A percentile compares a stretch with the other conserved stretches of the same genome.
Conservation (phyloP, 2,797 vertebrate genomes). For the Mormyrops boulengeri region DNA sequence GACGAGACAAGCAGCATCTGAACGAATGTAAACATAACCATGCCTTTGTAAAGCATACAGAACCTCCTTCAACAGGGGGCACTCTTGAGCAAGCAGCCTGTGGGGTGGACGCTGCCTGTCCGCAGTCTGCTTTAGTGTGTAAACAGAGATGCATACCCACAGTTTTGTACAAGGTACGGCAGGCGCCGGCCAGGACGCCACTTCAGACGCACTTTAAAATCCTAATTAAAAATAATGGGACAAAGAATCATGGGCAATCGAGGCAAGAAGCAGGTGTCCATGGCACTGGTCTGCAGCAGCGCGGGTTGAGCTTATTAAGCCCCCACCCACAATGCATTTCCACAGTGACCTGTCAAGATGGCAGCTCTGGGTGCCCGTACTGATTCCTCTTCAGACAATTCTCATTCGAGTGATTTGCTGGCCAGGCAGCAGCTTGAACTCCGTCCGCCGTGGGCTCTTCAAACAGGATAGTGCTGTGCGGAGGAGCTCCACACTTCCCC, state of each 20-base stretch:
- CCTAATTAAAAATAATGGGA: not conserved
- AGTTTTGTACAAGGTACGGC: not conserved
- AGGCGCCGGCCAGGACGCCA: not conserved
- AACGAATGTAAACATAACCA: conserved; percentile 28
- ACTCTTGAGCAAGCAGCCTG: not conserved
- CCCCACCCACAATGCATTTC: not conserved
- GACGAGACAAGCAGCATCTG: conserved; percentile 33
- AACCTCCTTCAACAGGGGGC: not conserved
- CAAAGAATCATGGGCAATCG: not conserved
- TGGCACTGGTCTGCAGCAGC: not conserved
- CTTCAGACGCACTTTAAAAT: not conserved
- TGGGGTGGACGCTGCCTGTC: not conserved
- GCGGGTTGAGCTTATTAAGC: not conserved
- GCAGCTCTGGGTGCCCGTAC: not conserved
- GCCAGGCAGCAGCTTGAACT: not conserved
- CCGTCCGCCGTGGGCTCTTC: not conserved
- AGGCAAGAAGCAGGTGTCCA: not conserved
- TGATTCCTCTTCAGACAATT: not conserved
- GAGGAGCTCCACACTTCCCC: not conserved
- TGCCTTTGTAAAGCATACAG: not conserved
- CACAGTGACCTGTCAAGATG: not conserved
- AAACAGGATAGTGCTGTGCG: not conserved
- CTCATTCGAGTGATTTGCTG: not conserved
- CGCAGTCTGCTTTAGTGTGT: not conserved
- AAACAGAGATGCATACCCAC: not conserved